phyloP scores from a whole-genome alignment of 2,888 invertebrate genomes.

The Eurois occulta region DNA sequence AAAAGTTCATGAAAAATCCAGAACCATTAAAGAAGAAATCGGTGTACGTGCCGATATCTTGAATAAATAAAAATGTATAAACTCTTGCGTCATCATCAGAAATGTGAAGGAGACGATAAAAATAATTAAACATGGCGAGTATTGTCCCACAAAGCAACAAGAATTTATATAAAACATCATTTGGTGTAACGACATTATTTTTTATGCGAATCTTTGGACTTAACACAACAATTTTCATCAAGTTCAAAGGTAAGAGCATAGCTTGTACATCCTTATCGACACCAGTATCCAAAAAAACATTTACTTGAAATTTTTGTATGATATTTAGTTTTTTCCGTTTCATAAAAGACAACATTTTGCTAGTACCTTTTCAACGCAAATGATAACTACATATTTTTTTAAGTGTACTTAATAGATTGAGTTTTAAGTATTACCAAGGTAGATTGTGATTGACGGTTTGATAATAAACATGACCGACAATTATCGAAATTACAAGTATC shows the following conservation, averaged over 20 bases:
- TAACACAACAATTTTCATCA: not conserved
- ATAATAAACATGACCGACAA: not conserved
- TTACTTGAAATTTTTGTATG: not conserved
- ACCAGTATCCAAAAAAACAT: not conserved
- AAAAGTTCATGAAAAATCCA: not conserved
- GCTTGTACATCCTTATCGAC: constrained; percentile 23
- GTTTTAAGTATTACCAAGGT: not conserved
- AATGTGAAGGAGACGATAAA: not conserved
- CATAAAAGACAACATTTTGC: not conserved
- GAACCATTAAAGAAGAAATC: constrained; percentile 10
- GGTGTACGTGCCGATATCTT: not conserved
- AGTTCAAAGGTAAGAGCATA: constrained; percentile 4
- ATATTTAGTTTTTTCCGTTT: not conserved
- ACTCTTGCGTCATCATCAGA: not conserved
- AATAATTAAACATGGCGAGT: not conserved
- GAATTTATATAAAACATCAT: constrained; percentile 9
- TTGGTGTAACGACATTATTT: constrained; percentile 1
- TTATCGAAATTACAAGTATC: not conserved
- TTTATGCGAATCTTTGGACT: constrained; percentile 13
- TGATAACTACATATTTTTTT: not conserved
- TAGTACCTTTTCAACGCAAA: not conserved
- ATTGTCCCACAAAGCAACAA: constrained; percentile 13
- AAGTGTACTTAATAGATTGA: not conserved
- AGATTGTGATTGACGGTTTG: not conserved
- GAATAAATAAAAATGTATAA: not conserved